Evolutionary conservation across 2,888 invertebrate genomes (phyloP).

Genomic region (Harmothoe impar): DNA sequence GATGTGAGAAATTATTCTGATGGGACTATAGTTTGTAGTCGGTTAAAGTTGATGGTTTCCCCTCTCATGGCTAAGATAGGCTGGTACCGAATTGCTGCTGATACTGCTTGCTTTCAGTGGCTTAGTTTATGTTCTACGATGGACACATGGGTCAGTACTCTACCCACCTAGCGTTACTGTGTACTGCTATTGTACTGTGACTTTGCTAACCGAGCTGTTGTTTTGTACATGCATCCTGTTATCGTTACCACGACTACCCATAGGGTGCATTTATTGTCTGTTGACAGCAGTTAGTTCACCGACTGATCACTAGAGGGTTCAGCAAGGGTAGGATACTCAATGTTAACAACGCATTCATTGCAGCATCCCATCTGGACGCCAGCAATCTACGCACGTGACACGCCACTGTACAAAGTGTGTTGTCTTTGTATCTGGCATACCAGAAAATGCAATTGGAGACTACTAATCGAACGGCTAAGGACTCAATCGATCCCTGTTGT

Average conservation of each 20-base stretch:
- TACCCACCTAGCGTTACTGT: not conserved
- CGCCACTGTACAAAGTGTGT: not conserved
- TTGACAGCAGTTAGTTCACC: not conserved
- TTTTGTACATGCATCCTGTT: not conserved
- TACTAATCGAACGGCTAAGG: not conserved
- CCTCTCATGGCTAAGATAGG: no score
- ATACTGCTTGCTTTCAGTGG: no score
- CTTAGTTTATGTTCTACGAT: no score
- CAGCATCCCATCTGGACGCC: no score
- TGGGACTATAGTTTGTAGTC: no score
- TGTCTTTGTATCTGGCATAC: constrained; percentile 8
- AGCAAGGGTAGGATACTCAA: not conserved
- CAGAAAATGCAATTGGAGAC: constrained; percentile 15
- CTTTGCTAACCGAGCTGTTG: constrained; percentile 21
- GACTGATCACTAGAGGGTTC: not conserved
- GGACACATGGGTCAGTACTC: no score
- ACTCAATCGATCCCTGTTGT: constrained; percentile 22
- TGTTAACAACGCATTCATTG: not conserved
- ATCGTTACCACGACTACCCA: not conserved
- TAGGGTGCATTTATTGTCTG: not conserved
- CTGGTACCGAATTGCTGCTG: no score
- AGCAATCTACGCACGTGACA: not conserved
- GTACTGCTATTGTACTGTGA: not conserved
- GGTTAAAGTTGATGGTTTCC: no score
- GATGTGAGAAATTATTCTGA: no score